Evolutionary conservation across 2,113 vertebrate genomes (phyloP), one percentile per base, ranked within the genome.

Genomic region (Lanius collurio): DNA sequence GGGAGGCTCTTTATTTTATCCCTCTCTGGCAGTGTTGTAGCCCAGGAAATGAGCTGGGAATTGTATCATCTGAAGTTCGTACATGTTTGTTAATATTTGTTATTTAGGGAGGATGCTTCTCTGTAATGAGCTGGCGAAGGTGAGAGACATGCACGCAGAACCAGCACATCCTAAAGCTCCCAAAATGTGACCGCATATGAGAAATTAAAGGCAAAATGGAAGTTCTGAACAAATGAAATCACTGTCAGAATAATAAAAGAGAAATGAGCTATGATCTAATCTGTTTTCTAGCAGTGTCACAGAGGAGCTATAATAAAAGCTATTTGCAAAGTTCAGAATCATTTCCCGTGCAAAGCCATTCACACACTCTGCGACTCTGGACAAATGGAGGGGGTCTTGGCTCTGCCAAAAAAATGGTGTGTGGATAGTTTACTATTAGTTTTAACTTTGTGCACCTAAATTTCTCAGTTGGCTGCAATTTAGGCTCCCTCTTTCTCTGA

Each of bases 321-420:
- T 97, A 97, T 96, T 97, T 97, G 96, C 95, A 98, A 96, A 96
- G 95, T 97, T 98, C 95, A 95, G 95, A 97, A 95, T 97, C 95
- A 97, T 98, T 98, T 97, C 93, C 97, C 96, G 86, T 96, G 96
- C 95, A 97, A 97, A 97, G 94, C 96, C 97, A 97, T 97, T 97
- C 97, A 94, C 93, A 97, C 93, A 97, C 93, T 96, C 84, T 97
- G 97, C 23, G 53, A 79, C 96, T 98, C 96, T 98, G 97, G 97
- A 98, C 96, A 98, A 97, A 96, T 96, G 95, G 96, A 97, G 96
- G 96, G 94, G 94, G 94, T 93, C 93, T 91, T 84, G 88, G 85
- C 82, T 93, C 87, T 97, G 97, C 96, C 96, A 98, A 97, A 97
- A 97, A 93, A 93, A 89, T 85, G 95, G 81, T 88, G 81, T 95